These are phyloP conservation scores for Paracyprichromis sp. DNA, from an alignment of 2,113 vertebrate species.

Conservation along the genomic window DNA sequence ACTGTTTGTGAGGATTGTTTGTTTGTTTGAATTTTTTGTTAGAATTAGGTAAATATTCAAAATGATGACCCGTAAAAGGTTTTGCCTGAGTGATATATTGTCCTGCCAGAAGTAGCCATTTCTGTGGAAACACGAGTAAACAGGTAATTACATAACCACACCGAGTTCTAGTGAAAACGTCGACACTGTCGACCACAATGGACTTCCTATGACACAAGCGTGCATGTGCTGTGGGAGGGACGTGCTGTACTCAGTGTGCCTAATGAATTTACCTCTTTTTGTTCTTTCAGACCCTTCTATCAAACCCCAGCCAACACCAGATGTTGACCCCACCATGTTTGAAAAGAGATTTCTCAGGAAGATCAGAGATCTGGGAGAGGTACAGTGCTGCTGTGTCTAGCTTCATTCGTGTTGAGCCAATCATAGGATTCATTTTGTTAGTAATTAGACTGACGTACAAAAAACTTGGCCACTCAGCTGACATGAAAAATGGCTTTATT, in stretches of 20 bases:
- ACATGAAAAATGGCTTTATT: not conserved
- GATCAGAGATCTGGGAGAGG: slow-evolving; percentile 90
- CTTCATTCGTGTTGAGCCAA: not conserved
- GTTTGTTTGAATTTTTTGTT: not conserved
- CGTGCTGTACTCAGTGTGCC: not conserved
- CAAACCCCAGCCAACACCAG: slow-evolving; percentile 63
- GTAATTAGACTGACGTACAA: not conserved
- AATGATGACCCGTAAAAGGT: not conserved
- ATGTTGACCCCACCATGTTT: slow-evolving; percentile 89
- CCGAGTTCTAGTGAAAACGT: not conserved
- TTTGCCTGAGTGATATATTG: not conserved
- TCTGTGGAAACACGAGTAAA: not conserved
- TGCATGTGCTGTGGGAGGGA: not conserved
- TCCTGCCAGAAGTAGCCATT: not conserved
- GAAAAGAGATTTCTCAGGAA: slow-evolving; percentile 89
- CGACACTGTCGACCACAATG: slow-evolving; percentile 1
- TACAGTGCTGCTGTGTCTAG: slow-evolving; percentile 32
- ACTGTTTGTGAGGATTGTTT: not conserved
- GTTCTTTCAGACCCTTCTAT: slow-evolving; percentile 62
- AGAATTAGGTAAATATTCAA: not conserved
- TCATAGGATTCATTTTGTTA: not conserved
- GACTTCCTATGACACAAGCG: slow-evolving; percentile 35
- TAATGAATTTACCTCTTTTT: not conserved
- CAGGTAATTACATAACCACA: not conserved
- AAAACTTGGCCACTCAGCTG: not conserved